Evolutionary conservation across 2,888 invertebrate species (phyloP).

Genomic region (Dendrolimus houi): DNA sequence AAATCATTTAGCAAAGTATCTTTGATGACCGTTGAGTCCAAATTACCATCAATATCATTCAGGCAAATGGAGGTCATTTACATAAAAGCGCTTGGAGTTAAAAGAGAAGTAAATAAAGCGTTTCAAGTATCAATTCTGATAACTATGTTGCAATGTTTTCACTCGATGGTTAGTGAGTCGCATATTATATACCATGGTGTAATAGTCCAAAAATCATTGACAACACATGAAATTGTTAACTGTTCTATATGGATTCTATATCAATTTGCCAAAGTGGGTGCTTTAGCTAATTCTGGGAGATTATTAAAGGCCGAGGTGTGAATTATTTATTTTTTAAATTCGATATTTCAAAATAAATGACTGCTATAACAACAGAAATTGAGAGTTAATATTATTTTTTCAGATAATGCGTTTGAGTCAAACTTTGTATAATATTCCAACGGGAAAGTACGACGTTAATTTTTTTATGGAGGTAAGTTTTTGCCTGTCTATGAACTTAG

Average conservation of each 20-base stretch:
- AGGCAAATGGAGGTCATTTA: slow-evolving; percentile 40
- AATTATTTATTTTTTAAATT: background rate
- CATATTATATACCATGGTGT: slow-evolving; percentile 53
- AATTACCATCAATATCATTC: slow-evolving; percentile 22
- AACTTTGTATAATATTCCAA: slow-evolving; percentile 40
- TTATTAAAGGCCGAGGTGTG: slow-evolving; percentile 40
- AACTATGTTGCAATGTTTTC: slow-evolving; percentile 49
- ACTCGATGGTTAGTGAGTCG: slow-evolving; percentile 48
- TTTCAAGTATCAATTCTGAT: slow-evolving; percentile 48
- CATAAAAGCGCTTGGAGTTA: slow-evolving; percentile 35
- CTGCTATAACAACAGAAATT: too few relatives aligned
- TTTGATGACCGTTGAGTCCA: slow-evolving; percentile 22
- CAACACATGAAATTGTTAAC: slow-evolving; percentile 39
- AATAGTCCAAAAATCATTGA: slow-evolving; percentile 22
- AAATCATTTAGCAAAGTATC: slow-evolving; percentile 14
- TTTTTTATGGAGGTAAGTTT: slow-evolving; percentile 41
- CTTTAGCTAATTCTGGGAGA: slow-evolving; percentile 38
- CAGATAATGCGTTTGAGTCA: slow-evolving; percentile 44
- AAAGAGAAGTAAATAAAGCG: slow-evolving; percentile 34
- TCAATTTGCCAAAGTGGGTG: slow-evolving; percentile 49
- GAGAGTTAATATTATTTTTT: slow-evolving; percentile 10
- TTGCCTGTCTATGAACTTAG: too few relatives aligned
- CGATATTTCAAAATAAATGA: too few relatives aligned
- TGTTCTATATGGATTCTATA: slow-evolving; percentile 50
- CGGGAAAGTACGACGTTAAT: slow-evolving; percentile 38